phyloP scores from a whole-genome alignment of 2,888 invertebrate species.

The Meloe dianella region DNA sequence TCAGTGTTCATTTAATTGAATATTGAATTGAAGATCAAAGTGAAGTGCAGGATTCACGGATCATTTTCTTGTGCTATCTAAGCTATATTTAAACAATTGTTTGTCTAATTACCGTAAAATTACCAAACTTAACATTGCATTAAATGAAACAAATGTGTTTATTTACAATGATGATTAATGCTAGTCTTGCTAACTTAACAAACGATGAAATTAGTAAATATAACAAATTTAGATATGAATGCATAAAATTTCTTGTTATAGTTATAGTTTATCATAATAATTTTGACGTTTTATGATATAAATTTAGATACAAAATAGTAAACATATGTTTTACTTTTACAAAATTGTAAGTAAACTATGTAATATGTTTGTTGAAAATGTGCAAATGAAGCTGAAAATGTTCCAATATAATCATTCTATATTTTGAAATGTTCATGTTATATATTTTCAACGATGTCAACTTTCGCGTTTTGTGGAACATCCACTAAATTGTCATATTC shows the following conservation, averaged over 20 bases:
- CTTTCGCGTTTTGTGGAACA: not conserved
- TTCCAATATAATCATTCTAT: not conserved
- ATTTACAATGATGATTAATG: not conserved
- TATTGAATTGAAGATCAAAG: not conserved
- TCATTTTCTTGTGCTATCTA: not conserved
- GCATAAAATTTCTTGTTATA: not conserved
- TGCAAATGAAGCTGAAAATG: conserved; percentile 2
- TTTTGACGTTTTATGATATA: not conserved
- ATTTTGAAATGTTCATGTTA: not conserved
- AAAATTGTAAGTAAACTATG: not conserved
- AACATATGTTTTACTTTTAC: conserved; percentile 5
- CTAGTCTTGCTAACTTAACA: not conserved
- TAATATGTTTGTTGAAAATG: not conserved
- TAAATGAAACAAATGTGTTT: not conserved
- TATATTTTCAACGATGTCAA: not conserved
- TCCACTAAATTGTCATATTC: not conserved
- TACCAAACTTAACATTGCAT: not conserved
- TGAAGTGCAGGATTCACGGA: not conserved
- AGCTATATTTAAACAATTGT: not conserved
- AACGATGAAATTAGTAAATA: conserved; percentile 3
- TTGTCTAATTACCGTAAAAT: not conserved
- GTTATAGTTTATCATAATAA: conserved; percentile 1
- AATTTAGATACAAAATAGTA: not conserved
- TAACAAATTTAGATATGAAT: not conserved
- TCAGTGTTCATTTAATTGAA: not conserved